These are phyloP conservation scores for Agonopterix heracliana DNA, from an alignment of 2,888 invertebrate genomes.

Conservation along the genomic window DNA sequence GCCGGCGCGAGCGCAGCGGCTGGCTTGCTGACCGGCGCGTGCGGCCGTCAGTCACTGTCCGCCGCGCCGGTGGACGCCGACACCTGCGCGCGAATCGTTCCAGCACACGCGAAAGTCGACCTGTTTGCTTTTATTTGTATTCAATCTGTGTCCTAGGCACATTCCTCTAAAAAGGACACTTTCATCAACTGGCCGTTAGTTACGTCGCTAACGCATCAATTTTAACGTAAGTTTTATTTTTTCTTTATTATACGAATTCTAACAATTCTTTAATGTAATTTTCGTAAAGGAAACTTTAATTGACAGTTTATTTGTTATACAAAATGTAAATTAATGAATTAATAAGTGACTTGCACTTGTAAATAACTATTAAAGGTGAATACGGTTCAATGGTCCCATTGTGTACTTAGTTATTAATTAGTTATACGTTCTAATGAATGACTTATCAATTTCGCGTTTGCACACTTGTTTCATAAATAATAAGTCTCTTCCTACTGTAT, in stretches of 20 bases:
- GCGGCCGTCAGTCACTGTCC: slow-evolving; percentile 31
- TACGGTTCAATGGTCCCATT: too few species aligned
- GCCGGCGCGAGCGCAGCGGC: slow-evolving; percentile 24
- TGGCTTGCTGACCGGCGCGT: slow-evolving; percentile 43
- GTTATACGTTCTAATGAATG: too few species aligned
- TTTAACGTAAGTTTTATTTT: slow-evolving; percentile 30
- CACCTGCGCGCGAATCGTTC: slow-evolving; percentile 38
- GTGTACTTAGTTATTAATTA: too few species aligned
- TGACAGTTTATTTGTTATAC: too few species aligned
- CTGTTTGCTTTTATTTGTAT: slow-evolving; percentile 53
- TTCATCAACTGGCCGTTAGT: slow-evolving; percentile 35
- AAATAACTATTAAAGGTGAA: too few species aligned
- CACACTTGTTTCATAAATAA: too few species aligned
- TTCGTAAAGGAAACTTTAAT: too few species aligned
- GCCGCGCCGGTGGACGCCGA: slow-evolving; percentile 34
- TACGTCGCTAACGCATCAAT: slow-evolving; percentile 22
- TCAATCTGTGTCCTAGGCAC: slow-evolving; percentile 46
- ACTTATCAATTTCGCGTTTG: too few species aligned
- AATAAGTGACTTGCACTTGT: too few species aligned
- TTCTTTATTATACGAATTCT: background rate
- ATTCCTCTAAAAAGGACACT: slow-evolving; percentile 42
- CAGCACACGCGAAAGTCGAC: slow-evolving; percentile 53
- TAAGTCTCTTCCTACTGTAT: too few species aligned
- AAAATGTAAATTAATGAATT: too few species aligned
- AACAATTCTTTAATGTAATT: too few species aligned